These are phyloP conservation scores for Leptinotarsa peninsularis DNA, from an alignment of 2,888 invertebrate genomes.

Conservation along the genomic window DNA sequence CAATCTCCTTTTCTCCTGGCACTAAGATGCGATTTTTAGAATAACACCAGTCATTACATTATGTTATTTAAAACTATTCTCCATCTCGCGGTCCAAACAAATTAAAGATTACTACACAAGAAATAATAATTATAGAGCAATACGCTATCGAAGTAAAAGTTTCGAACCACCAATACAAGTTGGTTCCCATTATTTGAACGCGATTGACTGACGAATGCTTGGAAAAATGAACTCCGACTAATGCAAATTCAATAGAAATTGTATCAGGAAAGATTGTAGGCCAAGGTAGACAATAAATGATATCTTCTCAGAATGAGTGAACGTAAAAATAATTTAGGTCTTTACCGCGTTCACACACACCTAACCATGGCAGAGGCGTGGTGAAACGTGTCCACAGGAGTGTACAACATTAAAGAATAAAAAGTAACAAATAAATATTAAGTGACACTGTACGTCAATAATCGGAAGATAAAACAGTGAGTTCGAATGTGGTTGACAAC, in stretches of 20 bases:
- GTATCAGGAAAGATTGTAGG: slow-evolving; percentile 35
- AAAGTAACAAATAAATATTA: neutral
- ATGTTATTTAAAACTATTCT: neutral
- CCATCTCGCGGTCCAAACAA: neutral
- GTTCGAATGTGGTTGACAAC: too few relatives aligned
- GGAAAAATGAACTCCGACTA: slow-evolving; percentile 7
- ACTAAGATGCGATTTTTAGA: neutral
- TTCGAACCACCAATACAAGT: slow-evolving; percentile 14
- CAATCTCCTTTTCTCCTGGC: neutral
- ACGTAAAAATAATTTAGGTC: slow-evolving; percentile 38
- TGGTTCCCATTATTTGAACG: neutral
- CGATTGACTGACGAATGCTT: slow-evolving; percentile 6
- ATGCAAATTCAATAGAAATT: slow-evolving; percentile 25
- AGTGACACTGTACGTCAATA: neutral
- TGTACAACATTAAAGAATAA: neutral
- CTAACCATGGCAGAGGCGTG: slow-evolving; percentile 19
- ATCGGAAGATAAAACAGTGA: too few relatives aligned
- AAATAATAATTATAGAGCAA: slow-evolving; percentile 2
- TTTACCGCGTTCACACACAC: slow-evolving; percentile 20
- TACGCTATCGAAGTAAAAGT: neutral
- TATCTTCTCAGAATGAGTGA: slow-evolving; percentile 35
- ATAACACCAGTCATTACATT: neutral
- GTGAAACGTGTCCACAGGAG: slow-evolving; percentile 12
- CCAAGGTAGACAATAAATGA: slow-evolving; percentile 37
- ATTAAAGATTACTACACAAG: neutral